phyloP scores from a whole-genome alignment of 2,113 vertebrate species.

The Oenanthe melanoleuca region DNA sequence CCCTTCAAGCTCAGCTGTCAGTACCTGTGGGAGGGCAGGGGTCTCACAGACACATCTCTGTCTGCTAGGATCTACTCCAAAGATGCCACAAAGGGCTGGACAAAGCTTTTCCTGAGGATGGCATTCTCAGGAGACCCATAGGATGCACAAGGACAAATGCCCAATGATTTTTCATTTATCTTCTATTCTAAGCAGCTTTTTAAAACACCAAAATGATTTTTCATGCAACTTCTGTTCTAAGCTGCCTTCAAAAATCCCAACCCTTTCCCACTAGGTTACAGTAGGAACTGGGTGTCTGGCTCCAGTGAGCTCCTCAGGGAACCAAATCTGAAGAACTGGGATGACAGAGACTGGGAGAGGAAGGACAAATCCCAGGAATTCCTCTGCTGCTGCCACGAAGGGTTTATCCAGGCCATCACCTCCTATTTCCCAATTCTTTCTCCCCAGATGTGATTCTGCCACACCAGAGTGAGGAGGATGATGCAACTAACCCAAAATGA shows the following conservation, averaged over 20 bases:
- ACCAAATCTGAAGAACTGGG: not conserved
- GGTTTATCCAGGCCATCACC: not conserved
- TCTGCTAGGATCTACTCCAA: not conserved
- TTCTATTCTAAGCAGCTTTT: not conserved
- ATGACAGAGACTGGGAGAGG: not conserved
- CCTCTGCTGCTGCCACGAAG: not conserved
- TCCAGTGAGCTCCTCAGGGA: not conserved
- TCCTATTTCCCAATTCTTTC: not conserved
- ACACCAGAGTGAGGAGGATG: not conserved
- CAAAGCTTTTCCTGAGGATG: not conserved
- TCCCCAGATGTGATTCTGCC: not conserved
- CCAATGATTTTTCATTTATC: not conserved
- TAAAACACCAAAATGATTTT: not conserved
- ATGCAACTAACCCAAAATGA: not conserved
- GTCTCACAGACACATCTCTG: not conserved
- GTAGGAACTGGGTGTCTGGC: not conserved
- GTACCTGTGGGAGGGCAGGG: not conserved
- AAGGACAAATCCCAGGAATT: not conserved
- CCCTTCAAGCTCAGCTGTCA: not conserved
- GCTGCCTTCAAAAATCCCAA: not conserved
- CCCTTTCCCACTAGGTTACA: not conserved
- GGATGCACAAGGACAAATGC: accelerated
- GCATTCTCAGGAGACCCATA: not conserved
- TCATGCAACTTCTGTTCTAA: not conserved
- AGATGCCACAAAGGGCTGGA: not conserved